A percentile compares a stretch with the other conserved stretches of the same genome.
phyloP scores from a whole-genome alignment of 2,113 vertebrate species.

The Corythornis cristatus region DNA sequence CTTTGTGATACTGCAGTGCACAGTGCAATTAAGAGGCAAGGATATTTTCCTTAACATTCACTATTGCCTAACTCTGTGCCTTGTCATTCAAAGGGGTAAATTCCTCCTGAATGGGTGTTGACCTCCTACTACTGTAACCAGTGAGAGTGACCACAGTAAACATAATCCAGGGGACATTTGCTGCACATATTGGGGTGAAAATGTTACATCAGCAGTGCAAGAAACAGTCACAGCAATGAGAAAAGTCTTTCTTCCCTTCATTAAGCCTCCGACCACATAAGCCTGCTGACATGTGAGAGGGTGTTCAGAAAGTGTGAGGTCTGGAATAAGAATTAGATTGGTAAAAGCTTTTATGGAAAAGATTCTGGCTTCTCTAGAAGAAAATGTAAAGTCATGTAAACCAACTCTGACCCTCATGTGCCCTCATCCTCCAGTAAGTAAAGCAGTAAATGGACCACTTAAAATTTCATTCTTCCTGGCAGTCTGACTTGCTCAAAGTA shows the following conservation, averaged over 20 bases:
- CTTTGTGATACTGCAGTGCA: neutral
- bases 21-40: neutral
- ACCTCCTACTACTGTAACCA: neutral
- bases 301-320: neutral
- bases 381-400: constrained; percentile 30
- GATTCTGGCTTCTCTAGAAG: constrained; percentile 8
- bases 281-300: constrained; percentile 25
- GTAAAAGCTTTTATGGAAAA: neutral
- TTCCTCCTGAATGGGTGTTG: neutral
- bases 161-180: neutral
- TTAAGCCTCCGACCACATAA: constrained; percentile 1
- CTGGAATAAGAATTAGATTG: constrained; percentile 14
- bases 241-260: constrained; percentile 2
- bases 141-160: neutral
- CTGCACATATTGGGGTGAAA: neutral
- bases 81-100: neutral
- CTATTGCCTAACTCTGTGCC: neutral
- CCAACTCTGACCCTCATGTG: neutral
- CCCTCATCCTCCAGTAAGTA: neutral
- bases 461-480: constrained; percentile 6
- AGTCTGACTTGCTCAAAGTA: neutral
- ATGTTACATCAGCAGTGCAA: neutral
- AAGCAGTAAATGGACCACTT: neutral
- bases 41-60: neutral
- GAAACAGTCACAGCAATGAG: neutral